phyloP scores from a whole-genome alignment of 2,113 vertebrate genomes.

The Alligator mississippiensis region DNA sequence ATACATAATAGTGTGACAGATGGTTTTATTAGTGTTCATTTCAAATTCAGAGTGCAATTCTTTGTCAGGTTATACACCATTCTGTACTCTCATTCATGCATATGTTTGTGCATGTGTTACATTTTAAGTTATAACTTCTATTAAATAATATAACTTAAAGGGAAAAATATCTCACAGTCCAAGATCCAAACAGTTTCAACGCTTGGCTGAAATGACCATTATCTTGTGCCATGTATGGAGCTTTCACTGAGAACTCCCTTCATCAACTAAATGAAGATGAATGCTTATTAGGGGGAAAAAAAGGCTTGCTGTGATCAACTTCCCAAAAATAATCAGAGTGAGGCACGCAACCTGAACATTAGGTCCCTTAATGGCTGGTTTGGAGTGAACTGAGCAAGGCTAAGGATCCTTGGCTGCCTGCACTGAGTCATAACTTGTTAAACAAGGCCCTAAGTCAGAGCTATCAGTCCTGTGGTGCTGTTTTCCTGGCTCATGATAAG shows the following conservation, averaged over 20 bases:
- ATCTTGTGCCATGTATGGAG: conserved; percentile 55
- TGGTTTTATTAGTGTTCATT: not conserved
- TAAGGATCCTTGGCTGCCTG: conserved; percentile 70
- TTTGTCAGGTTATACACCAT: not conserved
- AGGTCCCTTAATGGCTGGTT: conserved; percentile 78
- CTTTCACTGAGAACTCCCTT: conserved; percentile 73
- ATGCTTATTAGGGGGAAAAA: conserved; percentile 75
- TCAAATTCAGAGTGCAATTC: not conserved
- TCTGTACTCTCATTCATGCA: not conserved
- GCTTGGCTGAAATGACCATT: conserved; percentile 59
- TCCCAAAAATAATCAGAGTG: conserved; percentile 79
- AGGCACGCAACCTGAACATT: conserved; percentile 86
- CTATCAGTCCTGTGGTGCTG: conserved; percentile 78
- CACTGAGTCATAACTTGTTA: conserved; percentile 83
- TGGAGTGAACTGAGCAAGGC: conserved; percentile 69
- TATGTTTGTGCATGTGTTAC: not conserved
- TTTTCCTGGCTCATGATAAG: conserved; percentile 86
- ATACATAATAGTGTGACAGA: not conserved
- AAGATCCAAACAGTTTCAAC: conserved; percentile 29
- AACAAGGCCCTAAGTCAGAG: conserved; percentile 86
- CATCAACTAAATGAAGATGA: conserved; percentile 83
- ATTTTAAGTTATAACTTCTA: too few relatives aligned
- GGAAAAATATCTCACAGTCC: conserved; percentile 20
- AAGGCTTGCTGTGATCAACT: conserved; percentile 77
- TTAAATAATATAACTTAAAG: not conserved